A percentile compares a stretch with the other conserved stretches of the same genome.
Evolutionary conservation across 1,140 invertebrate species (phyloP).

Genomic region (Pseudomyrmex sp.): DNA sequence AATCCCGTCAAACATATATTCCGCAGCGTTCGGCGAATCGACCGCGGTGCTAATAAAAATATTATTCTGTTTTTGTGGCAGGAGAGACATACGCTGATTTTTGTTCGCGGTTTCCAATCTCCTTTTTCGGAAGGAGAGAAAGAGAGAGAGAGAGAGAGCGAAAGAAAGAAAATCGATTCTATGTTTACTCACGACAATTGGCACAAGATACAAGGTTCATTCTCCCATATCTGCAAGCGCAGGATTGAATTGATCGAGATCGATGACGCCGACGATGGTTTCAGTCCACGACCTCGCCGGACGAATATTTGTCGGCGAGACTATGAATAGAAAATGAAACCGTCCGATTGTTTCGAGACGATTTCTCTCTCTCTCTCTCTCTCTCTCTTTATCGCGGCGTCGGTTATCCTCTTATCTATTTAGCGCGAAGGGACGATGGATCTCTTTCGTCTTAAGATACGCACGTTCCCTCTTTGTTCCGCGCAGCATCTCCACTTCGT

Average conservation of each 20-base stretch:
- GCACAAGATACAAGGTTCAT: slow-evolving; percentile 8
- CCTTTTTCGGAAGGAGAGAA: too few relatives aligned
- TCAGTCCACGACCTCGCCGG: slow-evolving; percentile 28
- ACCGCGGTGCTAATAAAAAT: not conserved
- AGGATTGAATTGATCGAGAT: slow-evolving; percentile 50
- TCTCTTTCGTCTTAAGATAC: slow-evolving; percentile 30
- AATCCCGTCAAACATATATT: not conserved
- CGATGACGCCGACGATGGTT: slow-evolving; percentile 12
- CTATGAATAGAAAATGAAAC: slow-evolving; percentile 59
- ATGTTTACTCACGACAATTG: slow-evolving; percentile 38
- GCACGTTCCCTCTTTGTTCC: slow-evolving; percentile 8
- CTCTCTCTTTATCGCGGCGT: not conserved
- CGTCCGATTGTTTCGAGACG: slow-evolving; percentile 47
- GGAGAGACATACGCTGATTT: not conserved
- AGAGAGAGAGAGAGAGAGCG: too few relatives aligned
- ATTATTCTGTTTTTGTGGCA: not conserved
- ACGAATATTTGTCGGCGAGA: slow-evolving; percentile 27
- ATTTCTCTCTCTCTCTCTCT: not conserved
- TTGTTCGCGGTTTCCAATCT: too few relatives aligned
- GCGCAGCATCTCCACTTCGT: slow-evolving; percentile 12
- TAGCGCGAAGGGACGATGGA: slow-evolving; percentile 45
- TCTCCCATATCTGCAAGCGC: slow-evolving; percentile 24
- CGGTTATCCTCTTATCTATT: slow-evolving; percentile 58
- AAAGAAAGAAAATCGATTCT: not conserved
- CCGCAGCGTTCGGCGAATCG: not conserved